Base-by-base conservation (phyloP, 2,888 invertebrate genomes). In the Macrophya annulata region DNA sequence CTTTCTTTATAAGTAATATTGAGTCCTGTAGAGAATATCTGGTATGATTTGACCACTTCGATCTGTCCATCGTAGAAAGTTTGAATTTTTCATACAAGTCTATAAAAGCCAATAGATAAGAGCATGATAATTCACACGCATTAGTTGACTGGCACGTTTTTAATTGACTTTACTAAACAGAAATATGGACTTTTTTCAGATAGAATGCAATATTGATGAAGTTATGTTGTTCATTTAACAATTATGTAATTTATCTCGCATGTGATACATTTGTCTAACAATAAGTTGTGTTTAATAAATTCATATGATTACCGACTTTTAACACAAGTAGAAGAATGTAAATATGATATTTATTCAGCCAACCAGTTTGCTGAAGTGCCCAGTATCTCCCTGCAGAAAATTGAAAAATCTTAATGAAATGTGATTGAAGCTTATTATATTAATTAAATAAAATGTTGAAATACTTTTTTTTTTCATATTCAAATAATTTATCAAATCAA, bases 401-500 rank as follows among this genome's bases (percentile, higher is more conserved):
- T 62, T 68, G 68, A 2, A 21, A 25, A 51, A 71, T 12, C 62
- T 4, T 81, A 45, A 65, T 43, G 25, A 62, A 81, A 59, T 81
- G 81, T 62, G 62, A 81, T 65, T 31, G 25, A 40, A 81, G 81
- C 21, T 62, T 81, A 62, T 62, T 21, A 15, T 48, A 37, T 37
- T 68, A 15, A 62, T 62, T 25, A 62, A 81, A 81, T 62, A 15
- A 62, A 81, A 62, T 43, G 17, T 81, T 62, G 45, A 81, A 81
- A 81, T 81, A 65, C 45, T 31, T 62, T 62, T 65, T 74, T 74
- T 51, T 77, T 55, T 74, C 43, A 59, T 87, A 87, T 87, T 77
- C 85, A 51, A 86, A 87, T 87, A 86, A 87, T 87, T 87, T 84
- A 84, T 71, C 62, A 74, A 68, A 76, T 86, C 55, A 43, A 31